A percentile compares a stretch with the other conserved stretches of the same genome.
phyloP scores from a whole-genome alignment of 2,888 invertebrate genomes.

The Drosophila paracracens region DNA sequence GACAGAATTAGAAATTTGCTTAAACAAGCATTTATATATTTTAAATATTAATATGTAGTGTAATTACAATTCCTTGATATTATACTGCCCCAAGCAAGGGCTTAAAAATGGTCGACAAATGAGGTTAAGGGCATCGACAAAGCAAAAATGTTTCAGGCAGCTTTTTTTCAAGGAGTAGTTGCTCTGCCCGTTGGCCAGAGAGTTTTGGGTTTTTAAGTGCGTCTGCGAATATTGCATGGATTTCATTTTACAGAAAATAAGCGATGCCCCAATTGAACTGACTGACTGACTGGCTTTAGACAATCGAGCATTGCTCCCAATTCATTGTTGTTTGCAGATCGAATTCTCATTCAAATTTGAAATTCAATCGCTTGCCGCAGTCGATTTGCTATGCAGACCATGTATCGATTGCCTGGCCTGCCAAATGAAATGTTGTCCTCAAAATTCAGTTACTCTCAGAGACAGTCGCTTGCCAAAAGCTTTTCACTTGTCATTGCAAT shows the following conservation, averaged over 20 bases:
- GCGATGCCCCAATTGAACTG: conserved; percentile 3
- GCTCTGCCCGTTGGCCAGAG: conserved; percentile 23
- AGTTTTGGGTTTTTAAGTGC: background rate
- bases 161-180: conserved; percentile 12
- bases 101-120: conserved; percentile 18
- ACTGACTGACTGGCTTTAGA: conserved; percentile 13
- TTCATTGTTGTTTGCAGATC: background rate
- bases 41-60: background rate
- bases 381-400: conserved; percentile 30
- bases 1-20: background rate
- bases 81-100: background rate
- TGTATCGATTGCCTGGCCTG: conserved; percentile 5
- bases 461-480: background rate
- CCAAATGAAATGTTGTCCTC: conserved; percentile 2
- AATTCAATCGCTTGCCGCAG: conserved; percentile 26
- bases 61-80: background rate
- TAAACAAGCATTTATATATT: background rate
- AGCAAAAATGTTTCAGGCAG: conserved; percentile 33
- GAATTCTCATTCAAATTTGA: conserved; percentile 10
- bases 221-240: conserved; percentile 8
- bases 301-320: conserved; percentile 25
- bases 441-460: background rate
- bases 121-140: conserved; percentile 62
- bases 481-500: background rate
- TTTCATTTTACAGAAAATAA: conserved; percentile 17